Base-by-base conservation (phyloP, 2,888 invertebrate species). In the Epinotia bilunana region DNA sequence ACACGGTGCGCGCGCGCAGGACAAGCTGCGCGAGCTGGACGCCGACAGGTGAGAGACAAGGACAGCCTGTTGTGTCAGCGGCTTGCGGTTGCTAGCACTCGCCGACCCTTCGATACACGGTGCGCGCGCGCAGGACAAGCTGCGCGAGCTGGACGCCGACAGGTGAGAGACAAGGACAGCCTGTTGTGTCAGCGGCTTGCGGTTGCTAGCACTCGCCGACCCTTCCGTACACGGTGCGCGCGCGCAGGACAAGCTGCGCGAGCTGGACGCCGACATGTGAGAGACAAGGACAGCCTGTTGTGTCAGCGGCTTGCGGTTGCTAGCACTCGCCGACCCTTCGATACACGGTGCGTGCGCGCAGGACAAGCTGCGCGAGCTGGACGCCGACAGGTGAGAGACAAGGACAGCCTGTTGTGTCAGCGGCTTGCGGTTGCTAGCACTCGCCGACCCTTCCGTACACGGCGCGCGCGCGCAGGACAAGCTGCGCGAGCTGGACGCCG, bases 71-170 rank as follows among this genome's bases (percentile, higher is more conserved):
- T 96, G 96, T 64, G 95, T 99, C 92, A 95, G 96, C 3, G 95
- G 97, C 80, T 88, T 95, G 71, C 87, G 93, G 62, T 84, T 95
- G 23, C 88, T 97, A 74, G 96, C 97, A 11, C 95, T 99, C 83
- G 98, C 99, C 0, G 99, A 99, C 91, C 96, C 97, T 0, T 95
- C 97, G 0, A 95, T 98, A 80, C 97, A 99, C 88, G 99, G 98
- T 0, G 95, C 96, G 7, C 96, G 96, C 82, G 98, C 98, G 0
- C 94, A 96, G 0, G 93, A 93, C 1, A 95, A 96, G 20, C 96
- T 99, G 92, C 93, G 96, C 67, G 96, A 97, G 12, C 53, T 65
- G n/a, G 65, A 65, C 12, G 65, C 65, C 2, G 63, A 64, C n/a
- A 96, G 23, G 96, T 99, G 92, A 93, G 96, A 65, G 99, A 99